Evolutionary conservation across 2,888 invertebrate genomes (phyloP), one percentile per base, ranked within the genome.

Genomic region (Gonocerus acuteangulatus): DNA sequence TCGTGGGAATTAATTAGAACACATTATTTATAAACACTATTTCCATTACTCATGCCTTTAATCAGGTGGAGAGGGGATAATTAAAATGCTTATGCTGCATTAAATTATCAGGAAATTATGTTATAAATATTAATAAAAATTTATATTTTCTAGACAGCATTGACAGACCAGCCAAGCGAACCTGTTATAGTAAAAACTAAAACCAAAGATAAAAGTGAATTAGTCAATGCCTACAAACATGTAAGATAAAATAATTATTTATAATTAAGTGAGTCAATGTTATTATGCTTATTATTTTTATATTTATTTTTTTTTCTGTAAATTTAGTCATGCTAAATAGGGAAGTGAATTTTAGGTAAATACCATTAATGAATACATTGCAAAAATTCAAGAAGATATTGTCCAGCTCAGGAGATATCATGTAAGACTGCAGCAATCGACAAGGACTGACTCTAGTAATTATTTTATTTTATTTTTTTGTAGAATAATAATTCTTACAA

Each of bases 381-480:
- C 61, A 45, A 44, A 62, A 13, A 62, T 67, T 21, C 62, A 66
- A 52, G 66, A 67, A 52, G 66, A 65, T 42, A 66, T 66, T 18
- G 62, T 61, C 27, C 58, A 59, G 23, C 47, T 67, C 16, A 65
- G 63, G 48, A 62, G 63, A 32, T 42, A 60, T 4, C 67, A 67
- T 48, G 60, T 65, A 9, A 15, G 39, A 13, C 56, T 66, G 54
- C 64, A 66, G 36, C 66, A 65, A 23, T 65, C 67, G 1, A 60
- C 66, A 22, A 61, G 66, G 39, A 48, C 62, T 49, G 66, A 67
- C 42, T 23, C 63, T 61, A 62, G 67, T 66, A 52, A 58, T 61
- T 62, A 61, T 48, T 49, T 48, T 45, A 19, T 22, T 21, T 22
- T 11, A 9, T 32, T 16, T 15, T 27, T 18, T 11, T 52, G 21